Base-by-base conservation (phyloP, 2,797 vertebrate species). In the Bryconaethiops microstoma region DNA sequence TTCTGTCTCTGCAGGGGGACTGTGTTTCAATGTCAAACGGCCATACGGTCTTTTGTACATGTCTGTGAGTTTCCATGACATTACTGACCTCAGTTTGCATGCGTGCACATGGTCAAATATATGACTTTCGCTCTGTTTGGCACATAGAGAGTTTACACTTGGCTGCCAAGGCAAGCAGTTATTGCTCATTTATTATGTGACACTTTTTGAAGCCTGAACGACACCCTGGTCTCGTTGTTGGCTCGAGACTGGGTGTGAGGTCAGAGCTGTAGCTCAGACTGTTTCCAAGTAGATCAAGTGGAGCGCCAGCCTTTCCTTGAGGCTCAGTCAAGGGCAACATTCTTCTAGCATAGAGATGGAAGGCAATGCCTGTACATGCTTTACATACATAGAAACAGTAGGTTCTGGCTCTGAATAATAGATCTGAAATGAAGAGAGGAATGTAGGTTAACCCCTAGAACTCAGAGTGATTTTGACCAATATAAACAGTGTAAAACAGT, bases 1-100 rank as follows among this genome's bases (percentile, higher is more conserved):
- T 82, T 78, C 82, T 86, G 79, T 74, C 82, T 84, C 78, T 25
- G 62, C 59, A 73, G 65, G 76, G 72, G 50, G 76, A 73, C 70
- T 68, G 78, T 4, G 39, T 67, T 5, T 75, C 40, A 19, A 60
- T 39, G 9, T 13, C 70, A 73, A 73, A 73, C 21, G 29, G 70
- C 29, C 52, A 57, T 19, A 5, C 73, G 62, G 23, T 40, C 64
- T 19, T 67, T 67, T 67, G 54, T 29, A 48, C 14, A 6, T 60
- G 45, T 45, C 8, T 55, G 17, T 42, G 29, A 60, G 42, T 80
- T 60, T 45, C 52, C 23, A 7, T 76, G 54, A 21, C 52, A 23
- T 55, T 40, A n/a, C 19, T 9, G 2, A 29, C 3, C 9, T 57
- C 52, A 0, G 25, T 40, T 39, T 57, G 17, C 29, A 1, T 39